These are phyloP conservation scores for Drosophila jambulina DNA, from an alignment of 1,140 invertebrate genomes.

Conservation along the genomic window DNA sequence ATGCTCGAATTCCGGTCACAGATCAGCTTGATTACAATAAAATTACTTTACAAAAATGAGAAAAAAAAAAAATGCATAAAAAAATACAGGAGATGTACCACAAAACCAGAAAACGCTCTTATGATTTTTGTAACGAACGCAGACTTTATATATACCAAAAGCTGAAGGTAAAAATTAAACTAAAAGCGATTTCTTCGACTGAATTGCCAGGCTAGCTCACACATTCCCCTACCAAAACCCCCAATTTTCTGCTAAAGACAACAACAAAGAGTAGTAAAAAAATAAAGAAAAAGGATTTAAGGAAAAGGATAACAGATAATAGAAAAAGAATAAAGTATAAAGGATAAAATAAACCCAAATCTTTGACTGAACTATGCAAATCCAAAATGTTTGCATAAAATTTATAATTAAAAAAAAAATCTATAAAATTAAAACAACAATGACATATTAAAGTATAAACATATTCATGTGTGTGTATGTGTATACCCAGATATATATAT, in stretches of 20 bases:
- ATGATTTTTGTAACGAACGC: constrained; percentile 75
- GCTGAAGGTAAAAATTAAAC: constrained; percentile 25
- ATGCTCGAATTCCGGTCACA: constrained; percentile 25
- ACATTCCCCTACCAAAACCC: background rate
- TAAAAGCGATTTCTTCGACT: constrained; percentile 23
- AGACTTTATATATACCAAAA: constrained; percentile 31
- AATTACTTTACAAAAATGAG: constrained; percentile 8
- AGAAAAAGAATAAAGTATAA: background rate
- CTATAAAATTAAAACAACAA: constrained; percentile 24
- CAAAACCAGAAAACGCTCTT: constrained; percentile 73
- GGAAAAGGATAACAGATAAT: background rate
- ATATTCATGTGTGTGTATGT: background rate
- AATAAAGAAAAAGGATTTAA: background rate
- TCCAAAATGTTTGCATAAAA: constrained; percentile 43
- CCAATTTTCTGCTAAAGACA: background rate
- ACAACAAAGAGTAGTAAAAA: constrained; percentile 9
- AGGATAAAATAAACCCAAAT: constrained; percentile 30
- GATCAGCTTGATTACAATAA: constrained; percentile 42
- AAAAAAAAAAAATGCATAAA: constrained; percentile 8
- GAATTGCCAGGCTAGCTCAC: constrained; percentile 27
- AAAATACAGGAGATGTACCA: constrained; percentile 25
- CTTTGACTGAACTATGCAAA: constrained; percentile 73
- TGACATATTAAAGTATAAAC: constrained; percentile 17
- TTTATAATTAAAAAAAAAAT: constrained; percentile 53
- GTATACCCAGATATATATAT: constrained; percentile 1